Evolutionary conservation across 2,888 invertebrate genomes (phyloP).

Genomic region (Leucozona laternaria): DNA sequence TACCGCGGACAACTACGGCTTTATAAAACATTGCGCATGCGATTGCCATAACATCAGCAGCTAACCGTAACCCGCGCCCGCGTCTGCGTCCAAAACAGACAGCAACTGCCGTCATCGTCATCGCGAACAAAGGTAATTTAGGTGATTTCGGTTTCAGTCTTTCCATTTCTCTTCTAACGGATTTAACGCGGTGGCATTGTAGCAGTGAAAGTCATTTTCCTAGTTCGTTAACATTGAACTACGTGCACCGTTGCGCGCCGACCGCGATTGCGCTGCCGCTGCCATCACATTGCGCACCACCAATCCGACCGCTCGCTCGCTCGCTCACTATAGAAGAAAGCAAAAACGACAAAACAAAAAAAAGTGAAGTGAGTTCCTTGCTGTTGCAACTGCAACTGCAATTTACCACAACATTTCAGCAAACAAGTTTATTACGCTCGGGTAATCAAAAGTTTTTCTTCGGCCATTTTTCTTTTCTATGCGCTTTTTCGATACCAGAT

Average conservation of each 20-base stretch:
- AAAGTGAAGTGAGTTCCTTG: constrained; percentile 65
- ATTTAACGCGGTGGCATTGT: constrained; percentile 48
- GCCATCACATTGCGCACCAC: neutral
- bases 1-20: constrained; percentile 37
- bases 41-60: constrained; percentile 50
- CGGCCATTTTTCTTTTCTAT: constrained; percentile 31
- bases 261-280: constrained; percentile 1
- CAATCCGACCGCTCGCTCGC: neutral
- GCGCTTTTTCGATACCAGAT: constrained; percentile 47
- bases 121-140: constrained; percentile 64
- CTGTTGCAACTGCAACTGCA: constrained; percentile 34
- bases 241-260: constrained; percentile 64
- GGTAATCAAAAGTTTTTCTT: constrained; percentile 54
- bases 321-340: constrained; percentile 41
- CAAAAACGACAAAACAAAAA: constrained; percentile 45
- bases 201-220: constrained; percentile 75
- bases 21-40: constrained; percentile 64
- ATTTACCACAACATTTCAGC: constrained; percentile 66
- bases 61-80: constrained; percentile 1
- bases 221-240: constrained; percentile 76
- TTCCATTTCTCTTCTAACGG: constrained; percentile 63
- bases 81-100: neutral
- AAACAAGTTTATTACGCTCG: constrained; percentile 74
- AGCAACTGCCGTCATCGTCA: constrained; percentile 7
- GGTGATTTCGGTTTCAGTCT: constrained; percentile 72